Base-by-base conservation (phyloP, 2,113 vertebrate genomes). In the Dipodomys stephensi region DNA sequence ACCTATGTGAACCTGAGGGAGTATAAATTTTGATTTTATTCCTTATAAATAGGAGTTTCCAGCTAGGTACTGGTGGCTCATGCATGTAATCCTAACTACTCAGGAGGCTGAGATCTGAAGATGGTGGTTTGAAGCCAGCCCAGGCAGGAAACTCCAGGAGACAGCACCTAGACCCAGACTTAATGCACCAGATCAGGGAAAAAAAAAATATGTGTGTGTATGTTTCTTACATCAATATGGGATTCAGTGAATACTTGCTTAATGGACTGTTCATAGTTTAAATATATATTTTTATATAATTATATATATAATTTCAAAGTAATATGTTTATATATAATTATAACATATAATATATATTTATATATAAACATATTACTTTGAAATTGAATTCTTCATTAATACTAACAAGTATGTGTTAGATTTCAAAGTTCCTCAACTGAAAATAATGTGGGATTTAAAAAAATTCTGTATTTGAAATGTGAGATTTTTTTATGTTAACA, bases 11-110 rank as follows among this genome's bases (percentile, higher is more conserved):
- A 77, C 16, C 60, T 69, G 20, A 69, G 20, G 6, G 25, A 39
- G 39, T 39, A 49, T 76, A 27, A 18, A n/a, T 77, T 25, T 92
- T 91, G 81, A 46, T 15, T 83, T 83, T 91, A 12, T 87, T 80
- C 27, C 44, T 90, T 91, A 69, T 25, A 88, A 88, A 72, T 27
- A 73, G 7, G 23, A 83, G n/a, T 68, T 88, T 83, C 19, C 1
- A 49, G 49, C 8, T 49, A 12, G 12, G 49, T 12, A 12, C 12
- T 49, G 49, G 49, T 49, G 12, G 49, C 49, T 49, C 49, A 49
- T 12, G 49, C 9, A 11, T 49, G 49, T 49, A 49, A 49, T 49
- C 12, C 49, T 49, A 49, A 12, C 49, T 49, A 49, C 49, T 49
- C 49, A 11, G 49, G 49, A 49, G 12, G 49, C 49, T 49, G 49